Percentiles rank a stretch among this genome's conserved stretches.
Evolutionary conservation across 1,140 invertebrate genomes (phyloP).

Genomic region (Zaprionus ghesquierei): DNA sequence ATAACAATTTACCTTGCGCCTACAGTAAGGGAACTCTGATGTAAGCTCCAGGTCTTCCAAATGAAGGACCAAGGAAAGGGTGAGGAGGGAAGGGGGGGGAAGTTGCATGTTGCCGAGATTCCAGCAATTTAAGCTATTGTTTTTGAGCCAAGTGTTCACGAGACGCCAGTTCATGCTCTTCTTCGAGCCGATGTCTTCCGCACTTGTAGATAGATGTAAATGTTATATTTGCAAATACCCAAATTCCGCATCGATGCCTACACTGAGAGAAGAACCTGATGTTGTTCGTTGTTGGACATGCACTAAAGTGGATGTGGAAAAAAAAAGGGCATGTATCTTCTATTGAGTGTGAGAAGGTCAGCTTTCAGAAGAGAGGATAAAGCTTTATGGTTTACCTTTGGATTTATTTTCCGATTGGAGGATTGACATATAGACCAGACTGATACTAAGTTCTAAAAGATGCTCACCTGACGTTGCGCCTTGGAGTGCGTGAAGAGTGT

Average conservation of each 20-base stretch:
- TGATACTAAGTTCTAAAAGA: conserved; percentile 16
- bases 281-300: background rate
- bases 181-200: background rate
- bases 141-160: background rate
- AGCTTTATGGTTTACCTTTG: conserved; percentile 65
- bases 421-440: conserved; percentile 41
- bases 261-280: background rate
- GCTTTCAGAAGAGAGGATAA: too few relatives aligned
- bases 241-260: background rate
- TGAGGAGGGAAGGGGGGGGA: background rate
- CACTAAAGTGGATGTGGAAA: background rate
- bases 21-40: background rate
- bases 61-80: too few relatives aligned
- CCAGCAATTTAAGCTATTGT: background rate
- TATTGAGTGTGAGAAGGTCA: too few relatives aligned
- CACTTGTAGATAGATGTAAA: background rate
- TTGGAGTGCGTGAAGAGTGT: conserved; percentile 52
- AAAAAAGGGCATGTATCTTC: background rate
- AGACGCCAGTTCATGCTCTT: background rate
- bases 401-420: conserved; percentile 60
- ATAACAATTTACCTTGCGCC: background rate
- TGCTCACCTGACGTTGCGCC: background rate
- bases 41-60: background rate
- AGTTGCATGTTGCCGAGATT: background rate
- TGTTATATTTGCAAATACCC: background rate